Conservation (phyloP, 2,113 vertebrate genomes). For the Pavo muticus region DNA sequence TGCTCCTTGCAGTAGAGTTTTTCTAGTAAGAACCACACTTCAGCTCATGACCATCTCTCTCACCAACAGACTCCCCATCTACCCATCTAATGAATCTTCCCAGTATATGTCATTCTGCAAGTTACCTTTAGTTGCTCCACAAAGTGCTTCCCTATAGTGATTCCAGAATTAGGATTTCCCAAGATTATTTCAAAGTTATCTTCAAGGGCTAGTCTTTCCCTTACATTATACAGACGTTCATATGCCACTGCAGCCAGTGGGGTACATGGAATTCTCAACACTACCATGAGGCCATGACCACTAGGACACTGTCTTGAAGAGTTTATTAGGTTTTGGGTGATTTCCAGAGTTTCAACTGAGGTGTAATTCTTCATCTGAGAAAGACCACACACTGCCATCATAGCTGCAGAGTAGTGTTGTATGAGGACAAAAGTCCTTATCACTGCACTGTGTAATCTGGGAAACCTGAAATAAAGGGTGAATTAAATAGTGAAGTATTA, state of each 20-base stretch:
- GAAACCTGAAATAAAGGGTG: slow-evolving; percentile 84
- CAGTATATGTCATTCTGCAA: neutral
- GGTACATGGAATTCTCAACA: slow-evolving; percentile 92
- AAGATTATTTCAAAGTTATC: slow-evolving; percentile 94
- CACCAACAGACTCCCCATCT: neutral
- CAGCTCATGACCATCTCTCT: neutral
- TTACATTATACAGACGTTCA: slow-evolving; percentile 87
- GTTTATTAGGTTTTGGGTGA: slow-evolving; percentile 90
- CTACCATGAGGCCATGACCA: slow-evolving; percentile 94
- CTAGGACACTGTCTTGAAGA: slow-evolving; percentile 87
- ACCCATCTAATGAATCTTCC: neutral
- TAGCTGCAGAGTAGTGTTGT: slow-evolving; percentile 93
- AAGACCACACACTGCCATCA: slow-evolving; percentile 91
- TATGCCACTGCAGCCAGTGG: slow-evolving; percentile 91
- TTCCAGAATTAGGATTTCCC: slow-evolving; percentile 85
- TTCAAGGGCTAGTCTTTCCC: slow-evolving; percentile 90
- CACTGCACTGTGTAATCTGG: slow-evolving; percentile 93
- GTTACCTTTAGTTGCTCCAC: slow-evolving; percentile 91
- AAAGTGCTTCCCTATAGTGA: slow-evolving; percentile 89
- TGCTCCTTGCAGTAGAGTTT: neutral
- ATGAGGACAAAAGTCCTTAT: slow-evolving; percentile 94
- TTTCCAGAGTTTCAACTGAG: slow-evolving; percentile 96
- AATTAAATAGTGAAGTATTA: slow-evolving; percentile 21
- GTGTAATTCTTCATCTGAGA: slow-evolving; percentile 93
- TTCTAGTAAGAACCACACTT: neutral